Evolutionary conservation across 2,797 vertebrate genomes (phyloP), one percentile per base, ranked within the genome.

Genomic region (Peromyscus aztecus): DNA sequence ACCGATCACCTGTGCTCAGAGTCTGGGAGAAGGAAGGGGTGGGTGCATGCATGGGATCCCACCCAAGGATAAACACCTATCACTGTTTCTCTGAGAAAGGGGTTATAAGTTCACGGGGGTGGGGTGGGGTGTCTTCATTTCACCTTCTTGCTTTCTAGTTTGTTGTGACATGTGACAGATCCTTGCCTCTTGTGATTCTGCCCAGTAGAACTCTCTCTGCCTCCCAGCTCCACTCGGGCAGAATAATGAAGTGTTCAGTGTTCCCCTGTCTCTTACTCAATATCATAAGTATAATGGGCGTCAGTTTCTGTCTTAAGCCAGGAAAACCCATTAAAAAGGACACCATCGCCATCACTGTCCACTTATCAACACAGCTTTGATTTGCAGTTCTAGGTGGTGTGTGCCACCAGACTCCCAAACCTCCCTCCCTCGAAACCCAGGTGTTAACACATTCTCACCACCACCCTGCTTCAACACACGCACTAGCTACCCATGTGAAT

Each of bases 321-420:
- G 90, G 85, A 93, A 97, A 96, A 55, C 63, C 88, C 90, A 97
- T 94, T 97, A 75, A 95, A 97, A 96, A 95, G 77, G 77, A 65
- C 69, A 96, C 31, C 31, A 16, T 19, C 4, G 52, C 55, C 78
- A 52, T 91, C 80, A 76, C 87, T 95, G 87, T 94, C 87, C 61
- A 73, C 91, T 75, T 84, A 97, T 86, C 65, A 80, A 76, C 69
- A 94, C 34, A 78, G 14, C 77, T 97, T 94, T 96, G 82, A 83
- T 95, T 95, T 95, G 83, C 59, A 93, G 71, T 78, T 81, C 40
- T 29, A 84, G 43, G 9, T 89, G 21, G 59, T n/a, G 6, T 52
- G 34, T 17, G 16, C 16, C n/a, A 37, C 61, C 40, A 49, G 21
- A 86, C 59, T 71, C 46, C 59, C 55, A 63, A 52, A 67, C 61